Base-by-base conservation (phyloP, 1,140 invertebrate species). In the Telenomus remus region DNA sequence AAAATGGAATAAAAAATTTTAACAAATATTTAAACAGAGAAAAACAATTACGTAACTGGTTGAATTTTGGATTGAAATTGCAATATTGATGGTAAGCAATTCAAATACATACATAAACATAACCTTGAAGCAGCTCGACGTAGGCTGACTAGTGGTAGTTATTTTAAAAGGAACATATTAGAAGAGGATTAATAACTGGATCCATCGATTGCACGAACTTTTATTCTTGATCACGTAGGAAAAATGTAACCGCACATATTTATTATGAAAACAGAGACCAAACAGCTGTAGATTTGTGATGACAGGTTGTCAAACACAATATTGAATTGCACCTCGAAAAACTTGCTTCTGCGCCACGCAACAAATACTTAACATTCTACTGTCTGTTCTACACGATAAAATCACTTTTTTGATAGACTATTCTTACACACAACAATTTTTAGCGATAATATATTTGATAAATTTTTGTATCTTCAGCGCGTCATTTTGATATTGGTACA, bases 391-490 rank as follows among this genome's bases (percentile, higher is more conserved):
- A 1, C 19, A 27, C 37, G 37, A 39, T 39, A 4, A 39, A 39
- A 4, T 39, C 37, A 39, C 37, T n/a, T 39, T 39, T 44, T 44
- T 44, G 13, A 27, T 16, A 19, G 8, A 13, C 12, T 8, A 19
- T 48, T 46, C 7, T 12, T 2, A 46, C 11, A 46, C 43, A 13
- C 14, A 13, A 46, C 7, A 10, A 19, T 48, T 48, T 27, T 19
- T 4, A 48, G 8, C 19, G 46, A 27, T 19, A 48, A 13, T 12
- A 48, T 48, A 19, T 37, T 54, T 64, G 15, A 54, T 55, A 55
- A 49, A 55, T 65, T 65, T 55, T 65, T 55, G 7, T 55, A 65
- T 37, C 42, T 65, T 65, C 61, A 65, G 43, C 61, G 61, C 61
- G 49, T 65, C 61, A 55, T 55, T 65, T 65, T 55, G 19, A 65